Base-by-base conservation (phyloP, 2,888 invertebrate genomes). In the Spicauda simplicius region DNA sequence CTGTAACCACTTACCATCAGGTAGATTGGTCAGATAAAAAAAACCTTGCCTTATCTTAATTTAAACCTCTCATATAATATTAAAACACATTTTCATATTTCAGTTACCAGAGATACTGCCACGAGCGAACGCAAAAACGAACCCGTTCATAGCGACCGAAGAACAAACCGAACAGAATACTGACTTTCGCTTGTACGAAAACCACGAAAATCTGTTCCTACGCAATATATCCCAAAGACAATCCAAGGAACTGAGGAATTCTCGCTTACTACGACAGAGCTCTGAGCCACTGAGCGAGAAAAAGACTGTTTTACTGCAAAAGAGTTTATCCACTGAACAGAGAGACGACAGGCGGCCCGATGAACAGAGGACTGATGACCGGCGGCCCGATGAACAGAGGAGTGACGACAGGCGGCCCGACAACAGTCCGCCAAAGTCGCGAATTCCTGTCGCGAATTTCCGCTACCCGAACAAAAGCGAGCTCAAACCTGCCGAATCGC, bases 391-490 rank as follows among this genome's bases (percentile, higher is more conserved):
- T 80, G 81, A 69, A 8, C 70, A 69, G 8, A 58, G 68, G 66
- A 30, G 0, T n/a, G 20, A 45, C 1, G 69, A 72, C 0, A 69
- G 60, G 37, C 69, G 69, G 41, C 53, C 50, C 0, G 75, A 72
- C 7, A 72, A 71, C 30, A 77, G 77, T 20, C 78, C 78, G 0
- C 78, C 78, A 1, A 77, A 77, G 61, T 78, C 78, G 0, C 76
- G 93, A 45, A 93, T 93, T 64, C 93, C 93, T 0, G 88, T 93
- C 0, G 90, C 93, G 0, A 93, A 90, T 68, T 93, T 93, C 73
- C 77, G 89, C 7, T 93, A 93, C 68, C 92, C 92, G 0, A 91
- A 93, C 71, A 90, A 90, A 72, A 88, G 84, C 57, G 92, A 91
- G 0, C 56, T 81, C 0, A 74, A 77, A 50, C 72, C 91, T 4